phyloP scores from a whole-genome alignment of 2,888 invertebrate species.

The Microplitis manilae region DNA sequence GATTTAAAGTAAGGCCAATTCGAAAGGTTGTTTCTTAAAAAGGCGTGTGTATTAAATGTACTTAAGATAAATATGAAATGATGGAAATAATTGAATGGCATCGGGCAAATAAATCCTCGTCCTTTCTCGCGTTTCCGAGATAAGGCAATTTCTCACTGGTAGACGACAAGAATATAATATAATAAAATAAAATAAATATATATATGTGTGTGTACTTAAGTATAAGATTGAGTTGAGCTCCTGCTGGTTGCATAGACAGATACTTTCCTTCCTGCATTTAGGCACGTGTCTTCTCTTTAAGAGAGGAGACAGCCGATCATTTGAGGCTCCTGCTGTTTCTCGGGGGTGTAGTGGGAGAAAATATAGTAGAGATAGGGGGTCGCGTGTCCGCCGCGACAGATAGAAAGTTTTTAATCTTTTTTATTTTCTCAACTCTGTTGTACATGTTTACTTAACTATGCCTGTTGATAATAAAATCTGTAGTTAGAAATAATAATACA shows the following conservation, averaged over 20 bases:
- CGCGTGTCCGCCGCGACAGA: constrained; percentile 60
- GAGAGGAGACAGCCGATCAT: constrained; percentile 34
- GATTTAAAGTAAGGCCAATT: background rate
- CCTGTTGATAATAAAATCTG: background rate
- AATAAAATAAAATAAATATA: background rate
- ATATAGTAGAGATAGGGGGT: constrained; percentile 50
- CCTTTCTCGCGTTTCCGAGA: constrained; percentile 15
- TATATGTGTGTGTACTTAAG: background rate
- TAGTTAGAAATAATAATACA: background rate
- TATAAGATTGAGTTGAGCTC: background rate
- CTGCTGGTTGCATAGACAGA: constrained; percentile 35
- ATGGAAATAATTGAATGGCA: constrained; percentile 32
- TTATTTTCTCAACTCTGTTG: constrained; percentile 22
- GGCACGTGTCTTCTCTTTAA: constrained; percentile 56
- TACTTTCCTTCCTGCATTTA: constrained; percentile 64
- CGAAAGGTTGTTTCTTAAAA: background rate
- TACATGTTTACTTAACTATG: constrained; percentile 15
- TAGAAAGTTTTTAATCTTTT: constrained; percentile 61
- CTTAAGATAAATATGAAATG: constrained; percentile 2
- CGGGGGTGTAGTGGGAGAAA: constrained; percentile 21
- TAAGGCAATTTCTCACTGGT: constrained; percentile 15
- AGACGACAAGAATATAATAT: constrained; percentile 11
- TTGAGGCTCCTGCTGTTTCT: constrained; percentile 21
- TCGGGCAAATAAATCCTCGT: constrained; percentile 20
- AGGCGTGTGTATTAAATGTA: background rate